Base-by-base conservation (phyloP, 37 sponge, comb jelly and placozoan genomes). In the Halisarca cf. caerulea region DNA sequence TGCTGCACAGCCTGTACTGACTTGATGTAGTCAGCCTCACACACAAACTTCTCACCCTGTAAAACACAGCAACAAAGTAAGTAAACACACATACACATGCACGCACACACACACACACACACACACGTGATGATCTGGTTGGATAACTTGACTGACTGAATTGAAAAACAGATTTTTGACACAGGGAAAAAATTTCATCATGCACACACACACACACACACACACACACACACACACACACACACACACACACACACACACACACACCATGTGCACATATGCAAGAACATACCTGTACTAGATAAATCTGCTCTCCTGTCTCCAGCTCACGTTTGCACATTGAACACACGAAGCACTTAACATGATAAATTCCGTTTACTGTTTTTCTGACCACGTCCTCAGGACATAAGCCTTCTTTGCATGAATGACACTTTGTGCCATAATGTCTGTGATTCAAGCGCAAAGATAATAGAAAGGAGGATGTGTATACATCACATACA, bases 11-110 rank as follows among this genome's bases (percentile, higher is more conserved):
- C 72, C 32, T 78, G 86, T 6, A 74, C 80, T 27, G 86, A 79
- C 15, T 60, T 60, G 25, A 79, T 82, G 79, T 90, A 89, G 58
- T 88, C 88, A 0, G 69, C 62, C 44, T 93, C 94, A 84, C 94
- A 93, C n/a, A 93, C 75, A 60, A 93, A 93, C n/a, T 80, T 79
- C 51, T 93, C 94, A 36, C 90, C 88, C 93, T 93, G 51, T 6
- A 11, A 14, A 47, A 47, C 11, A 14, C 51, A 11, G 11, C 11
- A 47, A 64, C 66, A 64, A 32, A 8, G 28, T 47, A 47, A 14
- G 51, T 11, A 47, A 6, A 47, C 51, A 47, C 51, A 47, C 51
- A 47, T 47, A 47, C 51, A 47, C 51, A 47, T 11, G 11, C 6
- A 47, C 11, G 51, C 11, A 11, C 11, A 47, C 51, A 47, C 51